These are phyloP conservation scores for Lordiphosa stackelbergi DNA, from an alignment of 1,140 invertebrate species.

Conservation along the genomic window DNA sequence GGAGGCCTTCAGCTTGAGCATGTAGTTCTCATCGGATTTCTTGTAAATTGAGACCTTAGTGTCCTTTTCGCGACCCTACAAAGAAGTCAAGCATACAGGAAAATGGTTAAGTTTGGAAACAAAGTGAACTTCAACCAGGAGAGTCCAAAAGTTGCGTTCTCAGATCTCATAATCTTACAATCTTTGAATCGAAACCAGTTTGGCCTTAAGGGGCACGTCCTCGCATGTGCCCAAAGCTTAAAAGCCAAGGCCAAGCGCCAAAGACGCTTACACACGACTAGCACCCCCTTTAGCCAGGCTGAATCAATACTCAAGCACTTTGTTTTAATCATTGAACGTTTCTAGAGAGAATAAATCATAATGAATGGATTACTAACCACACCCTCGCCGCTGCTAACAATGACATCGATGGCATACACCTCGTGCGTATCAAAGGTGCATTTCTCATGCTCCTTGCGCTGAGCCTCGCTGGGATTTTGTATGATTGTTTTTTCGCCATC, in stretches of 20 bases:
- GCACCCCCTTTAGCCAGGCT: conserved; percentile 15
- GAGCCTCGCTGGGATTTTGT: conserved; percentile 97
- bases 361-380: conserved; percentile 78
- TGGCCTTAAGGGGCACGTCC: not conserved
- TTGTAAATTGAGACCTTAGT: conserved; percentile 98
- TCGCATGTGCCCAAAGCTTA: conserved; percentile 32
- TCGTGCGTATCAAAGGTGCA: conserved; percentile 97
- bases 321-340: conserved; percentile 74
- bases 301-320: conserved; percentile 59
- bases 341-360: not conserved
- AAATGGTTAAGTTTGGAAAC: conserved; percentile 14
- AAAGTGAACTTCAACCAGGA: not conserved
- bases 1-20: conserved; percentile 97
- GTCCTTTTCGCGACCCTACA: conserved; percentile 91
- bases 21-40: conserved; percentile 98
- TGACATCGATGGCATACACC: conserved; percentile 98
- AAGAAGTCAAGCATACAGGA: not conserved
- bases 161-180: conserved; percentile 77
- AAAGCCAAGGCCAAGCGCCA: conserved; percentile 20
- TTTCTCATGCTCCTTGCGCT: conserved; percentile 98
- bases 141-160: conserved; percentile 35
- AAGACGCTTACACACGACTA: conserved; percentile 21
- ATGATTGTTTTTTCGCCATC: conserved; percentile 99
- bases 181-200: conserved; percentile 42
- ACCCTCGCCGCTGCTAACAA: conserved; percentile 96